Conservation (phyloP, 1,140 invertebrate genomes). For the Stegodyphus mimosarum region DNA sequence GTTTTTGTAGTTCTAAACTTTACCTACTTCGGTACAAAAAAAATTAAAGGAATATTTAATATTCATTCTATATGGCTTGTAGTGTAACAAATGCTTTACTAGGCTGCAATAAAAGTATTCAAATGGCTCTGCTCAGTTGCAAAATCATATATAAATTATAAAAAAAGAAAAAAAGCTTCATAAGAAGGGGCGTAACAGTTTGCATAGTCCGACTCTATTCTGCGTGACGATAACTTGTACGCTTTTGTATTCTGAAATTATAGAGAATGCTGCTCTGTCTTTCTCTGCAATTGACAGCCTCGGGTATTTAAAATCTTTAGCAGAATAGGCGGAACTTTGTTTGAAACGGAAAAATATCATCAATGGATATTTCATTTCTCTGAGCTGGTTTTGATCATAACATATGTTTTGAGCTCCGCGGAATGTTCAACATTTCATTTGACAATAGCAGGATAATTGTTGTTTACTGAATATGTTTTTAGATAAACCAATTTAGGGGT, state of each 20-base stretch:
- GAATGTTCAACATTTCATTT: slow-evolving; percentile 13
- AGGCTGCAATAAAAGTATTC: no score
- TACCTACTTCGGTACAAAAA: no score
- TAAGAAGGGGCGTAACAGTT: not conserved
- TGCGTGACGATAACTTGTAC: not conserved
- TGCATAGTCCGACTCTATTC: not conserved
- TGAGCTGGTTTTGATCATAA: slow-evolving; percentile 20
- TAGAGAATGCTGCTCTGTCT: no score
- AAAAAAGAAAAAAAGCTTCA: no score
- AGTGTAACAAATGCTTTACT: no score
- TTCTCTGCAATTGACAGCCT: slow-evolving; percentile 29
- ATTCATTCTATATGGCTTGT: no score
- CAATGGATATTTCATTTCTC: slow-evolving; percentile 44
- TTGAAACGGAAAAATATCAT: slow-evolving; percentile 37
- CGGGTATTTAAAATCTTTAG: slow-evolving; percentile 24
- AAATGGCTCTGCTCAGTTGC: no score
- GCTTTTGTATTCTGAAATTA: slow-evolving; percentile 5
- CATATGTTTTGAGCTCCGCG: slow-evolving; percentile 32
- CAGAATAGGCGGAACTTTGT: not conserved
- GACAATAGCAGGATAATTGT: slow-evolving; percentile 15
- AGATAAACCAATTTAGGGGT: slow-evolving; percentile 30
- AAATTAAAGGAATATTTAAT: no score
- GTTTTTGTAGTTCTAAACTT: no score
- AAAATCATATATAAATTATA: no score
- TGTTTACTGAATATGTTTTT: slow-evolving; percentile 41